phyloP scores from a whole-genome alignment of 2,797 vertebrate species.

The Spinibarbus caldwelli region DNA sequence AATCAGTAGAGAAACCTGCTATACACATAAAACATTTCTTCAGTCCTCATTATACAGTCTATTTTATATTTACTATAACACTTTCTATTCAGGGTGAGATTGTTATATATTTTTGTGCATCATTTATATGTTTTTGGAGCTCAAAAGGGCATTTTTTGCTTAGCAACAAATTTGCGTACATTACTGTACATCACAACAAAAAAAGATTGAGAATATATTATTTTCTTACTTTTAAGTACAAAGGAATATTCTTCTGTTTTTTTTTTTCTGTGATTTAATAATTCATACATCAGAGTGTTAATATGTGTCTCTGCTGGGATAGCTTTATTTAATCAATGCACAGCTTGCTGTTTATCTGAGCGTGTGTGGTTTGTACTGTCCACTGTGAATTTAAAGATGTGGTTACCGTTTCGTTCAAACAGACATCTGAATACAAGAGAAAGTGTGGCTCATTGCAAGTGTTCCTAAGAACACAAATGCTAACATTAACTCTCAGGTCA shows the following conservation, averaged over 20 bases:
- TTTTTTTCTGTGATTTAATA: neutral
- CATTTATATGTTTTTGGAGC: neutral
- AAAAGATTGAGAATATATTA: neutral
- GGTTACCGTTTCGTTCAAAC: neutral
- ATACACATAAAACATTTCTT: neutral
- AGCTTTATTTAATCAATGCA: slow-evolving; percentile 19
- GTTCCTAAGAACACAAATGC: neutral
- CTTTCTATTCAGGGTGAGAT: neutral
- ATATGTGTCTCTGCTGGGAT: neutral
- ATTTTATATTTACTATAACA: neutral
- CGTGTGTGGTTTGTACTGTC: neutral
- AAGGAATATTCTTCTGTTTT: neutral
- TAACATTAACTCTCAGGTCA: slow-evolving; percentile 11
- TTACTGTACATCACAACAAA: neutral
- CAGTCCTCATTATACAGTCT: neutral
- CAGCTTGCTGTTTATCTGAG: neutral
- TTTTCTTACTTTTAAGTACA: neutral
- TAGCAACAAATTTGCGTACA: neutral
- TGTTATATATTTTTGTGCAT: neutral
- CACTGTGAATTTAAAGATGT: neutral
- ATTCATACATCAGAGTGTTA: neutral
- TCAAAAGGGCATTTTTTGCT: neutral
- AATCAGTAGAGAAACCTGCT: neutral
- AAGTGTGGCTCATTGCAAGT: neutral
- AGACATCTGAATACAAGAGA: slow-evolving; percentile 22